Percentiles rank a stretch among this genome's conserved stretches.
Evolutionary conservation across 2,797 vertebrate species (phyloP).

Genomic region (Hapalemur alaotrensis): DNA sequence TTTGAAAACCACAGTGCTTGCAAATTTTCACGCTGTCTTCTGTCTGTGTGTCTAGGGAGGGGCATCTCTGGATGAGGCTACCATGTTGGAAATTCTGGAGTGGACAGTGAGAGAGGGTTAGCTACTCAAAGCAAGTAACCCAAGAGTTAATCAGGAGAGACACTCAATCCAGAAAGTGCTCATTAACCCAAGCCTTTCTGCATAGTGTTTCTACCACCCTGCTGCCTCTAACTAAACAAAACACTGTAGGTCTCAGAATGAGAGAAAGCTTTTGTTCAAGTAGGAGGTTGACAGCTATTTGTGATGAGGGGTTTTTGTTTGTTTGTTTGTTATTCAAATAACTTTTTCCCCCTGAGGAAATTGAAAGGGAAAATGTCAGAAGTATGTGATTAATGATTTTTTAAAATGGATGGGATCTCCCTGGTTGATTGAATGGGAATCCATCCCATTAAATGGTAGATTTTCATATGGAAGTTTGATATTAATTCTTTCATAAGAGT

Average conservation of each 20-base stretch:
- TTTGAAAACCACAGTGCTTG: not conserved
- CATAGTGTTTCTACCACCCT: not conserved
- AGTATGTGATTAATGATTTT: slow-evolving; percentile 77
- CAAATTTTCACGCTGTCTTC: not conserved
- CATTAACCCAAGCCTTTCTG: slow-evolving; percentile 55
- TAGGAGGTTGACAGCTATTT: slow-evolving; percentile 66
- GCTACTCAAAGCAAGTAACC: slow-evolving; percentile 46
- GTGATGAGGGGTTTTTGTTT: slow-evolving; percentile 68
- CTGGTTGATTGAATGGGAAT: slow-evolving; percentile 73
- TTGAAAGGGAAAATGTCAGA: slow-evolving; percentile 76
- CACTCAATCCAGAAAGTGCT: slow-evolving; percentile 43
- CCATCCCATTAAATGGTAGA: slow-evolving; percentile 70
- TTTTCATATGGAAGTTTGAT: slow-evolving; percentile 81
- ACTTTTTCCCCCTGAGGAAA: slow-evolving; percentile 68
- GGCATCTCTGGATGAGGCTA: not conserved
- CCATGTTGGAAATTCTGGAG: not conserved
- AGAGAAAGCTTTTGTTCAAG: slow-evolving; percentile 70
- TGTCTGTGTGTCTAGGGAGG: not conserved
- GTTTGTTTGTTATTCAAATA: slow-evolving; percentile 78
- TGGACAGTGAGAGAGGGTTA: not conserved
- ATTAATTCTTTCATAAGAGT: slow-evolving; percentile 83
- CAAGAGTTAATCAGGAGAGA: slow-evolving; percentile 60
- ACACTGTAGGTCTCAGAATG: slow-evolving; percentile 35
- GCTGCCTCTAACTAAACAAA: slow-evolving; percentile 64
- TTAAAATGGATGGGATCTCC: slow-evolving; percentile 72